Evolutionary conservation across 2,888 invertebrate species (phyloP).

Genomic region (Thera britannica): DNA sequence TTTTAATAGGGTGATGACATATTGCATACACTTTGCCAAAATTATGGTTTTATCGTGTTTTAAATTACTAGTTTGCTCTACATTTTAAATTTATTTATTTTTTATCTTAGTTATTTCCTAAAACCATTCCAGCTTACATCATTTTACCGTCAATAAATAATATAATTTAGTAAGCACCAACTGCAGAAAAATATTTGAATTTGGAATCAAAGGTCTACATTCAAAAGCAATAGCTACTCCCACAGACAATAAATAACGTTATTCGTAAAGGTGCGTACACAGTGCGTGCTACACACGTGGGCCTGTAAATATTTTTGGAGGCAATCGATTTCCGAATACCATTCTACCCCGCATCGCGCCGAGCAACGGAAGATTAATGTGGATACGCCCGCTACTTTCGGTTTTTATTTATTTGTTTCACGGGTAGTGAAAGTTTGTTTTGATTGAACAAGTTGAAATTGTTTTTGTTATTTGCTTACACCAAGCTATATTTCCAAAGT

Average conservation of each 20-base stretch:
- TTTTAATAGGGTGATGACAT: constrained; percentile 30
- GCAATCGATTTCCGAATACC: constrained; percentile 85
- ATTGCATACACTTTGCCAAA: constrained; percentile 35
- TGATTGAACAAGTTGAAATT: constrained; percentile 26
- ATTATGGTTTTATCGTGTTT: constrained; percentile 38
- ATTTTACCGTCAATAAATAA: neutral
- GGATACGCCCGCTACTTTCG: constrained; percentile 54
- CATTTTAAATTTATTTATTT: constrained; percentile 10
- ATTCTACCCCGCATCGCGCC: constrained; percentile 74
- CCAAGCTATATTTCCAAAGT: neutral
- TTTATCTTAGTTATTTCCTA: neutral
- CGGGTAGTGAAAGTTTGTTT: constrained; percentile 21
- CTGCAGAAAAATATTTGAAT: neutral
- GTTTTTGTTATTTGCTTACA: constrained; percentile 9
- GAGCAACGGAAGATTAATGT: constrained; percentile 46
- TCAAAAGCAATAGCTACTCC: constrained; percentile 10
- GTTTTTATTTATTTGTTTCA: constrained; percentile 32
- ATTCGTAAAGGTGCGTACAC: constrained; percentile 53
- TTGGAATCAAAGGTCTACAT: constrained; percentile 5
- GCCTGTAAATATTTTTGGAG: constrained; percentile 82
- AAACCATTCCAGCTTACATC: neutral
- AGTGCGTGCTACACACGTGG: constrained; percentile 73
- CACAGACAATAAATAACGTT: constrained; percentile 33
- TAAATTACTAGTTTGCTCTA: constrained; percentile 7
- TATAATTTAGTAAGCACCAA: too few species aligned